A percentile compares a stretch with the other conserved stretches of the same genome.
These are phyloP conservation scores for Lacerta bilineata DNA, from an alignment of 2,797 vertebrate species.

Conservation along the genomic window DNA sequence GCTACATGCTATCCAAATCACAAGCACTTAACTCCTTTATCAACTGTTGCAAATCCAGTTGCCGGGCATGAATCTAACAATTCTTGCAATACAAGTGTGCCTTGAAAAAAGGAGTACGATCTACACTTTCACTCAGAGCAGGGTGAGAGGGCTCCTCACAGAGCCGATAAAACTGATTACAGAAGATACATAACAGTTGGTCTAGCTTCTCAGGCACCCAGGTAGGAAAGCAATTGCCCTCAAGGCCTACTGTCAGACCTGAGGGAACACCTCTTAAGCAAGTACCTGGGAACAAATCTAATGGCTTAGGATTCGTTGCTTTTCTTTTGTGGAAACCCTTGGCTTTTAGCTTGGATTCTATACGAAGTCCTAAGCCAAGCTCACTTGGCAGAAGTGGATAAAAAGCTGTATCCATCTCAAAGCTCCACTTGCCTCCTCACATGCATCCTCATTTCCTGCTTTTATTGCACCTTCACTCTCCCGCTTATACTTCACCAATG, in stretches of 20 bases:
- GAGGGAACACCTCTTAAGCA: background rate
- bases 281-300: background rate
- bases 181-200: background rate
- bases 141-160: background rate
- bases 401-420: background rate
- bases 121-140: background rate
- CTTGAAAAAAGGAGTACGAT: background rate
- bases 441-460: background rate
- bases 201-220: background rate
- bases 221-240: background rate
- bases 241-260: too few species aligned
- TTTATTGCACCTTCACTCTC: background rate
- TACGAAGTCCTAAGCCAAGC: background rate
- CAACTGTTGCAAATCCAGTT: background rate
- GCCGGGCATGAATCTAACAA: too few species aligned
- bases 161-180: background rate
- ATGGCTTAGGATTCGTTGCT: background rate
- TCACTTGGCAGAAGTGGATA: background rate
- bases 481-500: background rate
- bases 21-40: background rate
- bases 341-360: background rate
- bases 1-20: background rate
- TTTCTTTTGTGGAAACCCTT: background rate
- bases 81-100: too few species aligned
- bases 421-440: background rate